Base-by-base conservation (phyloP, 2,888 invertebrate genomes). In the Volucella inflata region DNA sequence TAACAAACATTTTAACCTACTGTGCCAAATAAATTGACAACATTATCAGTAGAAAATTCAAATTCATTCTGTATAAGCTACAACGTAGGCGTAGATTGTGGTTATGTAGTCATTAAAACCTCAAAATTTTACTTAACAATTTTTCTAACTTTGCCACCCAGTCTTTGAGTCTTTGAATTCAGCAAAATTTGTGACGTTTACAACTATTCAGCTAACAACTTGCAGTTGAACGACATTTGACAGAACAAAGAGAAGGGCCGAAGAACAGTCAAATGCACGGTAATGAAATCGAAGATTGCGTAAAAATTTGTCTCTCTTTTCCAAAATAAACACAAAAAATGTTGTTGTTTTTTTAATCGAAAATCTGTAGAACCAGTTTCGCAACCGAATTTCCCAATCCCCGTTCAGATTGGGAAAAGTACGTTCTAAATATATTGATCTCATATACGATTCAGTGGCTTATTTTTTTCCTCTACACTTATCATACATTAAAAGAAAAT, bases 201-300 rank as follows among this genome's bases (percentile, higher is more conserved):
- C 12, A 42, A 46, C 46, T 30, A 62, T 65, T 59, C 79, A 51
- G 72, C 48, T 1, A 40, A 11, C 4, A 50, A 51, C 14, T 59
- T 60, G 50, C 51, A 16, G 79, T 79, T 72, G 70, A 79, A 67
- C 67, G 79, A 79, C 79, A 79, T 72, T 72, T 79, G 79, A 79
- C 79, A 79, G 79, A 72, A 79, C 79, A 79, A 72, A 79, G 72
- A 79, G 67, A 60, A 72, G 46, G 51, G 44, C 51, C 51, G 36
- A 30, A 59, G 46, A 60, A 68, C 40, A 55, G 50, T 8, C 55
- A 55, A 59, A 14, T 40, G 21, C 30, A 9, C 40, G 21, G 10
- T 16, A 67, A 11, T 9, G 51, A 11, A 17, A 46, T 44, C 44
- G 40, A 48, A 53, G 46, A 48, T 72, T 72, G 60, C 51, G 36